These are phyloP conservation scores for Coelinius sp. DNA, from an alignment of 2,888 invertebrate species.

Conservation along the genomic window DNA sequence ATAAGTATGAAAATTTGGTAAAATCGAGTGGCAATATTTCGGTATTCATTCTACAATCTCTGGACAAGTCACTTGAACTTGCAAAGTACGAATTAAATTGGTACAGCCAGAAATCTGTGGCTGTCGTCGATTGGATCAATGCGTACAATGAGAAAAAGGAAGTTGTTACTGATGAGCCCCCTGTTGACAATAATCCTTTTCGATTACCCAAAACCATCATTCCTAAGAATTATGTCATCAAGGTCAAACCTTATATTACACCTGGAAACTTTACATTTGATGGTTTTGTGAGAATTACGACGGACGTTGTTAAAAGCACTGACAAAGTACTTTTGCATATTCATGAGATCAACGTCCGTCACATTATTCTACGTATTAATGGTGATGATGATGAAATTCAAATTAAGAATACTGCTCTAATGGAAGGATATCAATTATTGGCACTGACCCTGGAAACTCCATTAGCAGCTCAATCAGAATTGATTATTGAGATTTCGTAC, in stretches of 20 bases:
- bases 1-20: conserved; percentile 50
- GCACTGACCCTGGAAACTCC: conserved; percentile 70
- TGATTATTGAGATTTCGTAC: conserved; percentile 73
- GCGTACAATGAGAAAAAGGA: conserved; percentile 23
- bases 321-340: conserved; percentile 54
- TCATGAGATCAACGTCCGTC: conserved; percentile 38
- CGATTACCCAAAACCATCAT: conserved; percentile 73
- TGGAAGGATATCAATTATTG: conserved; percentile 70
- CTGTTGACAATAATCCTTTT: conserved; percentile 59
- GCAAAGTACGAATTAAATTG: conserved; percentile 55
- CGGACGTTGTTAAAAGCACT: conserved; percentile 43
- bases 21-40: conserved; percentile 37
- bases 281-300: conserved; percentile 54
- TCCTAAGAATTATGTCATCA: conserved; percentile 74
- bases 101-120: conserved; percentile 42
- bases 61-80: conserved; percentile 48
- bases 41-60: conserved; percentile 12
- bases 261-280: conserved; percentile 60
- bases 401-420: rapidly evolving
- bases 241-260: conserved; percentile 71
- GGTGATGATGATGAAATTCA: neutral
- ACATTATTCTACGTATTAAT: conserved; percentile 35
- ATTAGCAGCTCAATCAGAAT: conserved; percentile 67
- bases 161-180: neutral
- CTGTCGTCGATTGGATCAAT: conserved; percentile 48